Evolutionary conservation across 2,888 invertebrate genomes (phyloP), one percentile per base, ranked within the genome.

Genomic region (Cosmopolites sordidus): DNA sequence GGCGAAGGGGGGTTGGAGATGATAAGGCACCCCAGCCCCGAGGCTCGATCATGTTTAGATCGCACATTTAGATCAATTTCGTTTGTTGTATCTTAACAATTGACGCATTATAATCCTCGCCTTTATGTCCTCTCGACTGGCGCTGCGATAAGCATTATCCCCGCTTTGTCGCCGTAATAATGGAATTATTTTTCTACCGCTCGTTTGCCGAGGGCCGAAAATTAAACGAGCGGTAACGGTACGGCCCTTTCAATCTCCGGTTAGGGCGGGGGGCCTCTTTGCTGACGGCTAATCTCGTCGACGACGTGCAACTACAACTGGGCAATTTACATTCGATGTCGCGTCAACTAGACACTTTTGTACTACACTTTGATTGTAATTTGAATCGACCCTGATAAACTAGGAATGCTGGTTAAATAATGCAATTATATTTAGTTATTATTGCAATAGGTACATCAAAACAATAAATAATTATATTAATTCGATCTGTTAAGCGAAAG

Each of bases 11-110:
- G 16, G n/a, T 16, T 11, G 63, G 64, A 65, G 65, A 59, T 67
- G 71, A 71, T 72, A 69, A 69, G 64, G 68, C 33, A 33, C 33
- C 33, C 33, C 33, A 33, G n/a, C 12, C 5, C 33, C 12, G 58
- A 67, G 68, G 69, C 64, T 64, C 66, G 67, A 69, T 72, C 73
- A 70, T 72, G 71, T 73, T 72, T 73, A 73, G 72, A 73, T 73
- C 69, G 69, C 68, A 70, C 72, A 71, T 73, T 73, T 72, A 71
- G 72, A 73, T 73, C 73, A 73, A 72, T 73, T 73, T 69, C 71
- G 72, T 73, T 73, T 73, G 72, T 72, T 72, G 72, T 72, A 69
- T 71, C 70, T 68, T 68, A 69, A 73, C 73, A 73, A 73, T 73
- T 68, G 72, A 66, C 62, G 71, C 69, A 69, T 73, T 71, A 72